Conservation (phyloP, 1,140 invertebrate genomes). For the Antheraea pernyi region DNA sequence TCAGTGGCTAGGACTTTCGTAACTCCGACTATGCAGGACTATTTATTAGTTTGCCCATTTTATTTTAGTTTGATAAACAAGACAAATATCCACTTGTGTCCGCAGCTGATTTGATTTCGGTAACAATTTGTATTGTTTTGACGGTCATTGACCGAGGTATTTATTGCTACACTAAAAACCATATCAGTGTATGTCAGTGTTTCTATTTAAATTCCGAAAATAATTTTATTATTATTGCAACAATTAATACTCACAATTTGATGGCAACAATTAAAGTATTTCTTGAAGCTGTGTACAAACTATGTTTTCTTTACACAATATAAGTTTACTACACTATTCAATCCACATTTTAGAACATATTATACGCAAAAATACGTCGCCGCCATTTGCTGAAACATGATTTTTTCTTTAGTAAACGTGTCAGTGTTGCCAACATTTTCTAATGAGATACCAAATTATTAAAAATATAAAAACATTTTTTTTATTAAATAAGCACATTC, state of each 20-base stretch:
- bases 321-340: not conserved
- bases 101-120: not conserved
- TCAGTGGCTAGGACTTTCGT: no score
- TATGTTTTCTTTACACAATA: not conserved
- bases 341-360: not conserved
- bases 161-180: slow-evolving; percentile 58
- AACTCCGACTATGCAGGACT: no score
- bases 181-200: slow-evolving; percentile 38
- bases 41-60: not conserved
- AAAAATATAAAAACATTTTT: no score
- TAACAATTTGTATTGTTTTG: not conserved
- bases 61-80: not conserved
- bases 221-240: slow-evolving; percentile 66
- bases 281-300: not conserved
- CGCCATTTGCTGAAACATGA: not conserved
- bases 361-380: not conserved
- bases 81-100: no score
- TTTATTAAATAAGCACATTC: no score
- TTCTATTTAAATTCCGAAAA: slow-evolving; percentile 51
- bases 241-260: slow-evolving; percentile 55
- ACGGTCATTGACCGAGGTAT: slow-evolving; percentile 9
- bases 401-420: not conserved
- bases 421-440: not conserved
- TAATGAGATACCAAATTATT: not conserved
- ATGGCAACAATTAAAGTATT: slow-evolving; percentile 55